These are phyloP conservation scores for Amiota communis DNA, from an alignment of 2,888 invertebrate genomes.

Conservation along the genomic window DNA sequence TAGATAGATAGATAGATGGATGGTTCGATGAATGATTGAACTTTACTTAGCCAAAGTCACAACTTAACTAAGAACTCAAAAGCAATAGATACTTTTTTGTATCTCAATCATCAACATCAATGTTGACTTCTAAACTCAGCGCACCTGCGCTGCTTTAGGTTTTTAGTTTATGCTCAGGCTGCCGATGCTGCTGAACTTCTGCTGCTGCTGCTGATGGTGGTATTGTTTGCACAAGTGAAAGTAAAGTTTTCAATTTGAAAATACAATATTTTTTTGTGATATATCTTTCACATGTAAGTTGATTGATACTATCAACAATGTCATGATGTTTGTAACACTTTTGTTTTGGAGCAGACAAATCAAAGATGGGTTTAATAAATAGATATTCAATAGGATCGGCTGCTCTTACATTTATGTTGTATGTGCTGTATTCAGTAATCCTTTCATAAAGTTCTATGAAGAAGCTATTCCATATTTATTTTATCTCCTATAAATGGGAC, in stretches of 20 bases:
- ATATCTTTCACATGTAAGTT: not conserved
- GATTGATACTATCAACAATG: too few species aligned
- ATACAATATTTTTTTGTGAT: conserved; percentile 29
- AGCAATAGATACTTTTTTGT: not conserved
- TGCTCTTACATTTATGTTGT: too few species aligned
- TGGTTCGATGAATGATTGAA: conserved; percentile 16
- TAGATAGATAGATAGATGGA: too few species aligned
- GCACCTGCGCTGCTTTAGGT: not conserved
- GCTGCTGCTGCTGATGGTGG: conserved; percentile 30
- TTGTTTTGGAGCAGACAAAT: too few species aligned
- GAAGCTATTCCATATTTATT: too few species aligned
- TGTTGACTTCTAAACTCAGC: not conserved
- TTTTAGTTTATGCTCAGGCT: not conserved
- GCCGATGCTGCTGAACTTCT: not conserved
- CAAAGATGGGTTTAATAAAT: too few species aligned
- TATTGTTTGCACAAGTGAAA: conserved; percentile 62
- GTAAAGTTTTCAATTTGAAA: conserved; percentile 43
- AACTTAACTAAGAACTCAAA: conserved; percentile 33
- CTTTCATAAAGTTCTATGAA: too few species aligned
- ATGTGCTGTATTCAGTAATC: too few species aligned
- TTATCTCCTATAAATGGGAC: too few species aligned
- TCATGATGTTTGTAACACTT: too few species aligned
- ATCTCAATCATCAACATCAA: not conserved
- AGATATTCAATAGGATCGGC: too few species aligned
- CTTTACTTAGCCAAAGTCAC: conserved; percentile 44